Evolutionary conservation across 2,888 invertebrate genomes (phyloP).

Genomic region (Peribatodes rhomboidaria): DNA sequence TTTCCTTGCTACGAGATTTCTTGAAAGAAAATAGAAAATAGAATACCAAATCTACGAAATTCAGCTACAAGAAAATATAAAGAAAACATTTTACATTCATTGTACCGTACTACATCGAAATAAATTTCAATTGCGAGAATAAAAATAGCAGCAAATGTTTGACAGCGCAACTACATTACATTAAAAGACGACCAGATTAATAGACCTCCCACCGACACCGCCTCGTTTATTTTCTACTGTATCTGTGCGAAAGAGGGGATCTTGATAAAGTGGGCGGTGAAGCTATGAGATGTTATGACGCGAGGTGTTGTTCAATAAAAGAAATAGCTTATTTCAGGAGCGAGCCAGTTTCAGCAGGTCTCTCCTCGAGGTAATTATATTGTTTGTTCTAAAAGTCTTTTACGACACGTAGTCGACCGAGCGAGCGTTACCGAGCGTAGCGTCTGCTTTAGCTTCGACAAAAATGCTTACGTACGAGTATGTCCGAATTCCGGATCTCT

Average conservation of each 20-base stretch:
- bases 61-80: background rate
- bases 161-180: constrained; percentile 44
- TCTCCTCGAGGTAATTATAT: constrained; percentile 37
- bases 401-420: constrained; percentile 1
- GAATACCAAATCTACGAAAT: background rate
- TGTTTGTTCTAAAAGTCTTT: constrained; percentile 39
- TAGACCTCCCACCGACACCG: constrained; percentile 28
- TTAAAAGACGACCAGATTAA: constrained; percentile 45
- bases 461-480: too few species aligned
- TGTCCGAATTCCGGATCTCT: too few species aligned
- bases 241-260: constrained; percentile 21
- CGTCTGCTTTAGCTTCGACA: too few species aligned
- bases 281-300: constrained; percentile 41
- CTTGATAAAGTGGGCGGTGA: constrained; percentile 33
- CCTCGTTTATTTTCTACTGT: background rate
- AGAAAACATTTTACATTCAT: background rate
- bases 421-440: too few species aligned
- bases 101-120: constrained; percentile 22
- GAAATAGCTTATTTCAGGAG: constrained; percentile 49
- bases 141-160: constrained; percentile 47
- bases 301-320: constrained; percentile 38
- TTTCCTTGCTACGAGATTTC: background rate
- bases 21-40: background rate
- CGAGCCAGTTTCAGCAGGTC: constrained; percentile 56
- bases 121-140: constrained; percentile 39